These are phyloP conservation scores for Eretmocerus hayati DNA, from an alignment of 2,888 invertebrate species.

Conservation along the genomic window DNA sequence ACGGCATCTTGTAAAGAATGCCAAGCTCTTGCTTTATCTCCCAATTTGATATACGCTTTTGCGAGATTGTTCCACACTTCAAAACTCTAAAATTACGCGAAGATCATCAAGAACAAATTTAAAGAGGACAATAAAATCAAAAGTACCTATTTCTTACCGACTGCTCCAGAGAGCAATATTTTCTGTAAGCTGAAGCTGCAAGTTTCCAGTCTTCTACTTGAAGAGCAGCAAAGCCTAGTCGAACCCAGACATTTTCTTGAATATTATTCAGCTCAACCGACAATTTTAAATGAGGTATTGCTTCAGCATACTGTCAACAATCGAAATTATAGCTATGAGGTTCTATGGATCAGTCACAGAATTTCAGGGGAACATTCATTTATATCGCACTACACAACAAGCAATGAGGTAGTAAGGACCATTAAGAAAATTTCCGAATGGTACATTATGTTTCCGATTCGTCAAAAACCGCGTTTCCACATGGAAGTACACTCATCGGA, in stretches of 20 bases:
- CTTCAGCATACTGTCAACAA: constrained; percentile 59
- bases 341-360: too few relatives aligned
- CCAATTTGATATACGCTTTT: constrained; percentile 82
- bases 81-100: constrained; percentile 59
- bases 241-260: constrained; percentile 80
- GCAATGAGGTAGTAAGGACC: too few relatives aligned
- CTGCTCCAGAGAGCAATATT: constrained; percentile 79
- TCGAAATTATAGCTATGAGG: too few relatives aligned
- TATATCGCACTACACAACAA: too few relatives aligned
- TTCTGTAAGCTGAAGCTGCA: constrained; percentile 77
- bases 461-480: too few relatives aligned
- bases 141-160: constrained; percentile 49
- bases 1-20: constrained; percentile 80
- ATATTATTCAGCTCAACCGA: constrained; percentile 81
- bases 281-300: constrained; percentile 73
- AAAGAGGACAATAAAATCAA: not conserved
- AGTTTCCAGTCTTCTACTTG: constrained; percentile 71
- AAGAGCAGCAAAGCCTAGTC: constrained; percentile 80
- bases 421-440: too few relatives aligned
- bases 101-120: constrained; percentile 1
- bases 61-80: constrained; percentile 99
- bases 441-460: too few relatives aligned
- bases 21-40: constrained; percentile 80
- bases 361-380: too few relatives aligned
- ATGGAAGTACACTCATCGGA: too few relatives aligned